Conservation (phyloP, 2,888 invertebrate species). For the Neuroscelio doddi region DNA sequence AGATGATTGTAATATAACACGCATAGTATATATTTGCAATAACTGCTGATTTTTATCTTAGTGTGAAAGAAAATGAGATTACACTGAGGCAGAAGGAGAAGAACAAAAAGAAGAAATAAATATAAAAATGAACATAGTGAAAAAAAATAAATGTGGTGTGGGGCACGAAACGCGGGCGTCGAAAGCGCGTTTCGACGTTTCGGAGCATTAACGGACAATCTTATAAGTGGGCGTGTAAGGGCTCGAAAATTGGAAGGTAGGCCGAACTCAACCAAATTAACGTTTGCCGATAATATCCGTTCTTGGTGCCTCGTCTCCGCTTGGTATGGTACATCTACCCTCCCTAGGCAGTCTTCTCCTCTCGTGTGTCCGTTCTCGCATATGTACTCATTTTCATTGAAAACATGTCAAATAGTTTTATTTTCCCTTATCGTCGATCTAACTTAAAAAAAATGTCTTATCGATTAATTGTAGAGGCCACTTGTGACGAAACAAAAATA, state of each 20-base stretch:
- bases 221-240: constrained; percentile 71
- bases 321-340: constrained; percentile 30
- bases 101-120: constrained; percentile 6
- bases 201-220: constrained; percentile 70
- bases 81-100: not conserved
- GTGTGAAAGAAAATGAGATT: constrained; percentile 13
- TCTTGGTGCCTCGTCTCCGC: constrained; percentile 51
- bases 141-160: constrained; percentile 7
- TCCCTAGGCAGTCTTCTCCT: constrained; percentile 28
- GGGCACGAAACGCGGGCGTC: constrained; percentile 57
- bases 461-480: too few species aligned
- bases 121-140: constrained; percentile 7
- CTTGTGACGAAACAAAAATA: too few species aligned
- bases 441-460: too few species aligned
- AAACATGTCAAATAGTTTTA: too few species aligned
- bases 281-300: constrained; percentile 72
- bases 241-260: constrained; percentile 72
- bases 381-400: too few species aligned
- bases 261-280: constrained; percentile 70
- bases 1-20: too few species aligned
- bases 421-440: too few species aligned
- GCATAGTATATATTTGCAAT: not conserved
- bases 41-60: constrained; percentile 14
- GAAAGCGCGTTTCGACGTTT: constrained; percentile 67
- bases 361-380: too few species aligned